A percentile compares a stretch with the other conserved stretches of the same genome.
Conservation (phyloP, 2,888 invertebrate genomes). For the Platypus cylindrus region DNA sequence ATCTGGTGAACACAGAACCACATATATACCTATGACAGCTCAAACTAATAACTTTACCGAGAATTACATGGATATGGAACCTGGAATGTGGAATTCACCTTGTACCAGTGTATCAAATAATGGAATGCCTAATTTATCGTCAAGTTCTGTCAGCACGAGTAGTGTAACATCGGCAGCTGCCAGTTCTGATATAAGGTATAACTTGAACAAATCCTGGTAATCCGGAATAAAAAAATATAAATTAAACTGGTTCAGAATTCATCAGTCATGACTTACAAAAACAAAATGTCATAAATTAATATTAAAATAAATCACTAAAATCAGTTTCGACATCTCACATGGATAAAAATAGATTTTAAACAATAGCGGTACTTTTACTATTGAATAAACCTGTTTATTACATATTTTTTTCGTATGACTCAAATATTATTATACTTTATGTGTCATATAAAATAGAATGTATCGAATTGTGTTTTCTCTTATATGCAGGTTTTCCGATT, state of each 20-base stretch:
- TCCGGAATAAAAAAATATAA: not conserved
- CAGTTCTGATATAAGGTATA: conserved; percentile 50
- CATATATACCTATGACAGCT: conserved; percentile 9
- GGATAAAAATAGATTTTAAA: no score
- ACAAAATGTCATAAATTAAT: not conserved
- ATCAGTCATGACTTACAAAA: not conserved
- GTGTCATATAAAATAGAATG: no score
- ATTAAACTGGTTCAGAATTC: not conserved
- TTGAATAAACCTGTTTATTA: no score
- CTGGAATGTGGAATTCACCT: conserved; percentile 35
- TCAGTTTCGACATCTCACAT: no score
- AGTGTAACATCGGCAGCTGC: conserved; percentile 71
- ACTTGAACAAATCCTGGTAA: no score
- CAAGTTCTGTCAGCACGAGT: conserved; percentile 55
- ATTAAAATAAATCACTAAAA: not conserved
- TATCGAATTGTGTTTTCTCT: not conserved
- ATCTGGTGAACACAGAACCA: conserved; percentile 3
- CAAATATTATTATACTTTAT: no score
- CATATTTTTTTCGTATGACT: no score
- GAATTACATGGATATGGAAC: conserved; percentile 2
- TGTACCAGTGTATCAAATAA: conserved; percentile 10
- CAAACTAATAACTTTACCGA: conserved; percentile 2
- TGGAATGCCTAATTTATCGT: conserved; percentile 33
- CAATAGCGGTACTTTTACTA: no score
- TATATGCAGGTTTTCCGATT: conserved; percentile 51